Evolutionary conservation across 1,140 invertebrate species (phyloP).

Genomic region (Drosophila punjabiensis): DNA sequence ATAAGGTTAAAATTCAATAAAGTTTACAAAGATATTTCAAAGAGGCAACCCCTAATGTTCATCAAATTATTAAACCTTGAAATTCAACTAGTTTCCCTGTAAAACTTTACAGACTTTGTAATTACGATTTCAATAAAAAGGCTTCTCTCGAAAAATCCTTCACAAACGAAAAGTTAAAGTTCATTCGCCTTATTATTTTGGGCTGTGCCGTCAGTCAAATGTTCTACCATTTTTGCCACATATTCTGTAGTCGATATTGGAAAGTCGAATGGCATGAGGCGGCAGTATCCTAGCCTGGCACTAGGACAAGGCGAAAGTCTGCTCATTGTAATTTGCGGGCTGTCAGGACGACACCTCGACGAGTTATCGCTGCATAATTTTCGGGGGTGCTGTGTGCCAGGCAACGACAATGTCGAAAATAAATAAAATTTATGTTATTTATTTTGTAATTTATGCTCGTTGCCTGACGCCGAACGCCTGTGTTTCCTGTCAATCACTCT

Average conservation of each 20-base stretch:
- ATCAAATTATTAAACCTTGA: too few species aligned
- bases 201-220: conserved; percentile 4
- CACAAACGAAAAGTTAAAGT: not conserved
- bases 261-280: not conserved
- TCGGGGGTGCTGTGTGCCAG: conserved; percentile 50
- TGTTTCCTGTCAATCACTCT: conserved; percentile 65
- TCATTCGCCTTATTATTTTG: conserved; percentile 5
- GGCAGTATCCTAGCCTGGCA: not conserved
- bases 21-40: not conserved
- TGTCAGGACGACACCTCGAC: conserved; percentile 34
- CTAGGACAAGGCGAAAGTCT: not conserved
- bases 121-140: not conserved
- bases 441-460: conserved; percentile 77
- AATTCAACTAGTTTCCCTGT: not conserved
- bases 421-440: conserved; percentile 75
- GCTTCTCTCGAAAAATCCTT: not conserved
- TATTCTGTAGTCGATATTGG: conserved; percentile 1
- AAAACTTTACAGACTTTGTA: not conserved
- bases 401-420: conserved; percentile 64
- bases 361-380: conserved; percentile 52
- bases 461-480: conserved; percentile 33
- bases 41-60: too few species aligned
- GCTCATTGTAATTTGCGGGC: conserved; percentile 35
- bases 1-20: not conserved
- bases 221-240: conserved; percentile 9